These are phyloP conservation scores for Acestrorhynchus altus DNA, from an alignment of 2,797 vertebrate species.

Conservation along the genomic window DNA sequence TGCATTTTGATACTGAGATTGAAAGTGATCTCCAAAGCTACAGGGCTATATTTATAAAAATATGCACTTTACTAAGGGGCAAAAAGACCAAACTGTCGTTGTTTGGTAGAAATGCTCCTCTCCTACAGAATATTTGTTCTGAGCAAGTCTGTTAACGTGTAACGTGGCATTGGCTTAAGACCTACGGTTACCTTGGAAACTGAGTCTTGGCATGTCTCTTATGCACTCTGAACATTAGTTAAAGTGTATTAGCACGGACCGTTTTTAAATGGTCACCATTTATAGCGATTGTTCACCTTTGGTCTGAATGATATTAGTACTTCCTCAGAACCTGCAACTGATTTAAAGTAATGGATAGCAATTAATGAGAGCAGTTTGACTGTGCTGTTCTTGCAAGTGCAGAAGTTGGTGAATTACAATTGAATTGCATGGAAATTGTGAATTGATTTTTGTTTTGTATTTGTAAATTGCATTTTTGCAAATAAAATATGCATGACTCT, in stretches of 20 bases:
- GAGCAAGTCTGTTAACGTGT: slow-evolving; percentile 60
- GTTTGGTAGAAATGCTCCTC: slow-evolving; percentile 32
- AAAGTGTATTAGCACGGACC: slow-evolving; percentile 18
- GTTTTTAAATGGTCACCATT: slow-evolving; percentile 26
- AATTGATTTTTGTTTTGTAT: slow-evolving; percentile 50
- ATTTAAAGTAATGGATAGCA: slow-evolving; percentile 15
- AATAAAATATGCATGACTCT: slow-evolving; percentile 60
- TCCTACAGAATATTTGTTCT: slow-evolving; percentile 48
- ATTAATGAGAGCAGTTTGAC: not conserved
- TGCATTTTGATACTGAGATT: slow-evolving; percentile 42
- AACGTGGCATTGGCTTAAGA: slow-evolving; percentile 31
- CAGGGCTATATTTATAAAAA: slow-evolving; percentile 57
- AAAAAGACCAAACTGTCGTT: slow-evolving; percentile 27
- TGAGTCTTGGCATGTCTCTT: slow-evolving; percentile 20
- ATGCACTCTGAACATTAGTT: slow-evolving; percentile 39
- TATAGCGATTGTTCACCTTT: slow-evolving; percentile 27
- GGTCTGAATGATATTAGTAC: not conserved
- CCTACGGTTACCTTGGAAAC: slow-evolving; percentile 40
- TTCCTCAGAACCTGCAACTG: not conserved
- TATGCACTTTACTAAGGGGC: slow-evolving; percentile 54
- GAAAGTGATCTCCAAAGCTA: slow-evolving; percentile 39
- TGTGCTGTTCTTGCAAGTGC: slow-evolving; percentile 4
- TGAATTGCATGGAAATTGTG: slow-evolving; percentile 52
- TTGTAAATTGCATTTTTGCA: slow-evolving; percentile 48
- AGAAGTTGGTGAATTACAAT: slow-evolving; percentile 17